Conservation (phyloP, 2,797 vertebrate genomes). For the Scolopax bukidnonensis region DNA sequence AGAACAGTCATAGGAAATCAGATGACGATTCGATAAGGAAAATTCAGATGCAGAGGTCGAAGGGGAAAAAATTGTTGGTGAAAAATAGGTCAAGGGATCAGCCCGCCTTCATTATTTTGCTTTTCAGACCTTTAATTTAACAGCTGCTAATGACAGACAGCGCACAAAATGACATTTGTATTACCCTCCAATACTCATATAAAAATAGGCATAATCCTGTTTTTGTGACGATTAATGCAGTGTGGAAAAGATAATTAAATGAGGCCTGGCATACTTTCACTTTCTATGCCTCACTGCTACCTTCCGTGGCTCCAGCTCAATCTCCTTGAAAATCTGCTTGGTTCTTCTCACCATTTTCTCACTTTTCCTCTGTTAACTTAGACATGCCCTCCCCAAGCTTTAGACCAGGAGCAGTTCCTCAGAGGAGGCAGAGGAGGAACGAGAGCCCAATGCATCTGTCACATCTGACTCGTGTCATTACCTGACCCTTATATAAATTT, state of each 20-base stretch:
- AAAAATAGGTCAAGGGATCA: constrained; percentile 56
- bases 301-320: constrained; percentile 56
- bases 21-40: constrained; percentile 2
- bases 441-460: not conserved
- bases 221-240: constrained; percentile 79
- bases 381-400: not conserved
- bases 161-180: constrained; percentile 71
- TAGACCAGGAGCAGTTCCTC: not conserved
- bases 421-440: not conserved
- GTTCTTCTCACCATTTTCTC: constrained; percentile 51
- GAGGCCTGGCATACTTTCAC: constrained; percentile 72
- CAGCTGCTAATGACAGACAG: constrained; percentile 64
- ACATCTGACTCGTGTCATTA: not conserved
- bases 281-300: constrained; percentile 67
- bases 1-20: constrained; percentile 11
- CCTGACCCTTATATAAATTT: not conserved
- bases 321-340: constrained; percentile 68
- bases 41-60: constrained; percentile 50
- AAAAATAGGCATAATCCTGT: constrained; percentile 75
- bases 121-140: constrained; percentile 57
- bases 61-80: not conserved
- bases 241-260: constrained; percentile 81
- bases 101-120: constrained; percentile 47
- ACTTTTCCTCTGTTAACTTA: not conserved
- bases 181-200: constrained; percentile 70